A percentile compares a stretch with the other conserved stretches of the same genome.
Conservation (phyloP, 1,140 invertebrate species). For the Gonioctena quinquepunctata region DNA sequence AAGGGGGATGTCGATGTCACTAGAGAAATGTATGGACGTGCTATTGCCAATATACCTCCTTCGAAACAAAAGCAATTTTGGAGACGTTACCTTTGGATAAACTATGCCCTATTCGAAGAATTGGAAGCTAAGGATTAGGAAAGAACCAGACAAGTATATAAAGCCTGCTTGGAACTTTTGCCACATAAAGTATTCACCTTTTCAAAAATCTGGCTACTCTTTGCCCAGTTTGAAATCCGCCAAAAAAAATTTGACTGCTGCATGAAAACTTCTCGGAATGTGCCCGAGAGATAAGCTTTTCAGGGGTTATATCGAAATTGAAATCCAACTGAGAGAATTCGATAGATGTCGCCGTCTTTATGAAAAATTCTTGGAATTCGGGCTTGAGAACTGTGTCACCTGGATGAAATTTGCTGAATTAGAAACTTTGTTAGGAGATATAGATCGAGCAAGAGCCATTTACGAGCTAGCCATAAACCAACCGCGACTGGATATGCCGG, state of each 20-base stretch:
- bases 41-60: slow-evolving; percentile 96
- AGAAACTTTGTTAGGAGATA: slow-evolving; percentile 94
- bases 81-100: slow-evolving; percentile 99
- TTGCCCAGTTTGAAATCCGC: slow-evolving; percentile 96
- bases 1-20: slow-evolving; percentile 85
- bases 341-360: slow-evolving; percentile 92
- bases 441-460: slow-evolving; percentile 88
- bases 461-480: slow-evolving; percentile 94
- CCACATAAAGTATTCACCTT: slow-evolving; percentile 99
- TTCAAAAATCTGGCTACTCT: slow-evolving; percentile 97
- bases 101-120: slow-evolving; percentile 99
- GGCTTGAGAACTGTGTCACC: slow-evolving; percentile 95
- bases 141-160: slow-evolving; percentile 85
- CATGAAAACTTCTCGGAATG: slow-evolving; percentile 91
- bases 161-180: slow-evolving; percentile 91
- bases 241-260: slow-evolving; percentile 87
- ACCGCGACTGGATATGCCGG: slow-evolving; percentile 96
- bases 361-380: slow-evolving; percentile 96
- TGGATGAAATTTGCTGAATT: slow-evolving; percentile 99
- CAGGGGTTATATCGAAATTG: slow-evolving; percentile 97
- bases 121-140: slow-evolving; percentile 88
- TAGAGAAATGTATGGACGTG: slow-evolving; percentile 95
- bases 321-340: slow-evolving; percentile 97
- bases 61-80: slow-evolving; percentile 91
- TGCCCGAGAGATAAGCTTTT: slow-evolving; percentile 98